Base-by-base conservation (phyloP, 2,797 vertebrate species). In the Ceyx erithaca region DNA sequence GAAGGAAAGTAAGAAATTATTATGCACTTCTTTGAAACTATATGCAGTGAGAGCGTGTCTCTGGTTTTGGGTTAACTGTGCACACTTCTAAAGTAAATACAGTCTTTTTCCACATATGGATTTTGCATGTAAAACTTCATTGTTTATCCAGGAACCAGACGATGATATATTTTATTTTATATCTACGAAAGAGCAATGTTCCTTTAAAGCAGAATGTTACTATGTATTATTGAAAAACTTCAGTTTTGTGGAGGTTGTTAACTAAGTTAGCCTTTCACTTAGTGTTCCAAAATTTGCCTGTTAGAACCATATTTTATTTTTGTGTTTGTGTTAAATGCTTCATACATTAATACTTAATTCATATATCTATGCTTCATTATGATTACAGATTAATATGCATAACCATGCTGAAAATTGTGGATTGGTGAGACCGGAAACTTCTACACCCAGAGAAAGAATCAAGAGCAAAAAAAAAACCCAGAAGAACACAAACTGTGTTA, bases 331-430 rank as follows among this genome's bases (percentile, higher is more conserved):
- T 77, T 87, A 43, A 80, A 51, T 20, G 55, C 43, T 30, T 69
- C 75, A 31, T 11, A 26, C 46, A 19, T 67, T 55, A 79, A 67
- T 55, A 69, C 75, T 70, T 70, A 46, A 71, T 67, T 89, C 46
- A 8, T 58, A 3, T 80, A 35, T 77, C 90, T 94, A 19, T 55
- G 35, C 87, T 80, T 89, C n/a, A 10, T 94, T 92, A 76, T 93
- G n/a, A 57, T 79, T 14, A 72, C 91, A 97, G 97, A 93, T 23
- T 37, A 96, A 88, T 88, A 87, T 95, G 93, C 67, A 31, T n/a
- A 94, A 93, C 78, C 96, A 97, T 37, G 33, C 75, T 14, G 85
- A 86, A 92, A 94, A 72, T 8, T 96, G 94, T 77, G 91, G 54
- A 41, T 15, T 70, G 4, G 63, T 26, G 17, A 87, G 26, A 5